Base-by-base conservation (phyloP, 2,797 vertebrate species). In the Malurus splendens region DNA sequence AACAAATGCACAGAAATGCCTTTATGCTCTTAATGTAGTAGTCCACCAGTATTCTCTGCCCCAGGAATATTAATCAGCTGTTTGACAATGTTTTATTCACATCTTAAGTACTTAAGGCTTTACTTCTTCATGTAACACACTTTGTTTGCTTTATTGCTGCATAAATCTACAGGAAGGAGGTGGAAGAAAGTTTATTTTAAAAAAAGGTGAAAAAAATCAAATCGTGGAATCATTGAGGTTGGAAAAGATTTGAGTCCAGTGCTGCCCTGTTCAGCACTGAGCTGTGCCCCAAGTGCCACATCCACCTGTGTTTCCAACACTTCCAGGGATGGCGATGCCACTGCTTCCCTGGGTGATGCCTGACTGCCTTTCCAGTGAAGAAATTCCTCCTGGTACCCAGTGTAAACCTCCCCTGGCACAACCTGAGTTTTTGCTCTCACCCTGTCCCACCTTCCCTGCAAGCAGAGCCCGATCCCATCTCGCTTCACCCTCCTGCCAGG, bases 371-470 rank as follows among this genome's bases (percentile, higher is more conserved):
- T 55, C 4, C 14, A 11, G 27, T 55, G 38, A 32, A 38, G 28
- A 18, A 61, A 18, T 30, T 18, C 38, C 33, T 48, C 9, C 36
- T 28, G 27, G 18, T 20, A 15, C 1, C n/a, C 27, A 22, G 12
- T 32, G 17, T 10, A 22, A 52, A 33, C 17, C n/a, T 16, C 27
- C 14, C 27, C 19, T 32, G n/a, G 12, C 50, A 30, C 41, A 48
- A 2, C 6, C 8, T 22, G 17, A 50, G 17, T 38, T 3, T 44
- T 20, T n/a, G 23, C 42, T 67, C 48, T 23, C 41, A 8, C 41
- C 27, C 39, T 42, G 23, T 60, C 42, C n/a, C 0, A 0, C 6
- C 0, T 55, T 55, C 12, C 48, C 15, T 5, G 2, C 1, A 0
- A 24, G 13, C 7, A 6, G 22, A 42, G 22, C 33, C 16, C 2